Base-by-base conservation (phyloP, 1,140 invertebrate genomes). In the Holotrichia oblita region DNA sequence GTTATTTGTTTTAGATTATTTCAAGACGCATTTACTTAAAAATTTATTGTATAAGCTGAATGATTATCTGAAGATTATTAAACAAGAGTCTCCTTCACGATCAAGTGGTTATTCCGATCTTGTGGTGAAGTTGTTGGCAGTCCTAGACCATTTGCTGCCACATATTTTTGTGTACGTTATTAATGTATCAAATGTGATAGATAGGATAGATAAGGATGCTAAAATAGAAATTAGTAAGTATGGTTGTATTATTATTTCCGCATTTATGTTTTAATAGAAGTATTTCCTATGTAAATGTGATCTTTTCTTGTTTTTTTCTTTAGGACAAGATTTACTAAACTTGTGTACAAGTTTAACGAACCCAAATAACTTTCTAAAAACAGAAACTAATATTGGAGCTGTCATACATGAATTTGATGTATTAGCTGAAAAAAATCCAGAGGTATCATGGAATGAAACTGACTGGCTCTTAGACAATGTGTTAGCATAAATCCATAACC, bases 401-500 rank as follows among this genome's bases (percentile, higher is more conserved):
- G 83, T 91, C 41, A 83, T 91, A 40, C 88, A 89, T 77, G 88
- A 89, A 14, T 91, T 91, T 85, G 88, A 91, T 80, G 85, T 85
- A 81, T 87, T 85, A 69, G 82, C 87, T 0, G 88, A 83, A 86
- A 86, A 88, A 76, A 87, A 87, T 79, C 78, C 82, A 34, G 80
- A 78, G 40, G 83, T 83, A 7, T 84, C 84, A 12, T 92, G 90
- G 90, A 83, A 86, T 2, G 88, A 90, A 84, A 81, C 91, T 34
- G 87, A 90, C 3, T 92, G 90, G 90, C 81, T 91, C 6, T 84
- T 86, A 20, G 86, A 90, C 78, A 88, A 86, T 82, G 85, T 91
- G 89, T 90, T 85, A 87, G 87, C 85, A 42, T 22, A 0, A 69
- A 27, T 6, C 2, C 2, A 69, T 27, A n/a, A 69, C 12, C 22